Conservation (phyloP, 1,140 invertebrate genomes). For the Eubasilissa regina region DNA sequence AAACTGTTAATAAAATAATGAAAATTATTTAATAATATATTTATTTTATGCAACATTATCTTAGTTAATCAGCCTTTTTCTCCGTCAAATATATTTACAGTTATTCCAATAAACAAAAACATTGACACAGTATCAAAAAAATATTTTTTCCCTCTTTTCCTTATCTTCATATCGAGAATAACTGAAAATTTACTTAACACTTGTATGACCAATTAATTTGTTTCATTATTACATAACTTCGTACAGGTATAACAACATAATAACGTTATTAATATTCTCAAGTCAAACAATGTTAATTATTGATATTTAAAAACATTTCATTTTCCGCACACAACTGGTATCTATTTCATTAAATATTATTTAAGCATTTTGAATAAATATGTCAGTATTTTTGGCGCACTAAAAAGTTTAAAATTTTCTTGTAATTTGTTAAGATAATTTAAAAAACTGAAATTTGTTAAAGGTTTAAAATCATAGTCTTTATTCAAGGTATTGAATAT, state of each 20-base stretch:
- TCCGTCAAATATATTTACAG: slow-evolving; percentile 55
- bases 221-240: slow-evolving; percentile 32
- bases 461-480: background rate
- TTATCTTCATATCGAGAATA: slow-evolving; percentile 44
- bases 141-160: background rate
- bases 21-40: slow-evolving; percentile 54
- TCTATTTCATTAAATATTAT: slow-evolving; percentile 19
- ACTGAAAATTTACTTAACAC: slow-evolving; percentile 55
- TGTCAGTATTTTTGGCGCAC: slow-evolving; percentile 20
- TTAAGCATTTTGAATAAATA: background rate
- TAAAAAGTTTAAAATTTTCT: background rate
- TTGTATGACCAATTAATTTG: slow-evolving; percentile 56
- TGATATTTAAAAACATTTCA: slow-evolving; percentile 38
- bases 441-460: background rate
- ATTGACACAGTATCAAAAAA: background rate
- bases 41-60: slow-evolving; percentile 60
- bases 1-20: too few relatives aligned
- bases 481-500: too few relatives aligned
- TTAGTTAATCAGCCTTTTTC: slow-evolving; percentile 61
- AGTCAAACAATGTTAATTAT: slow-evolving; percentile 21
- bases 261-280: slow-evolving; percentile 7
- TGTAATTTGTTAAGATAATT: background rate
- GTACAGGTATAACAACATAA: slow-evolving; percentile 12
- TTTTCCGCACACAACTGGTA: background rate
- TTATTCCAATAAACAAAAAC: slow-evolving; percentile 46